Evolutionary conservation across 2,113 vertebrate genomes (phyloP).

Genomic region (Halcyon malimbica): DNA sequence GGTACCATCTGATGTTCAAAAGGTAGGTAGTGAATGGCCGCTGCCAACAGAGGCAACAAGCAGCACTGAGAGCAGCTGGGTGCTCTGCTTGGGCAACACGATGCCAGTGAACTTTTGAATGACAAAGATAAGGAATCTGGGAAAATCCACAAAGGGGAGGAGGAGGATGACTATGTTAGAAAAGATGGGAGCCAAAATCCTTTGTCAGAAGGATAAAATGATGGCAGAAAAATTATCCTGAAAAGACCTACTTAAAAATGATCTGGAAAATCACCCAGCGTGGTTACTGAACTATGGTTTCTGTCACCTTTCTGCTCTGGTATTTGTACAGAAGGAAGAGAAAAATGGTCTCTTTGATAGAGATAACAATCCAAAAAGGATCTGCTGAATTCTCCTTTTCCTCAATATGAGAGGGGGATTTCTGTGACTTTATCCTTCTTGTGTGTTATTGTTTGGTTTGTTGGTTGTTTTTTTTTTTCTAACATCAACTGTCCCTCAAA

Average conservation of each 20-base stretch:
- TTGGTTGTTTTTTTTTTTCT: background rate
- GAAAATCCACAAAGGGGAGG: constrained; percentile 43
- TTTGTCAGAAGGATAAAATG: constrained; percentile 61
- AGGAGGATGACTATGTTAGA: background rate
- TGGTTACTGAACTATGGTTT: background rate
- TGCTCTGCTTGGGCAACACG: background rate
- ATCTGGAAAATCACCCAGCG: constrained; percentile 52
- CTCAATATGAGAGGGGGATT: background rate
- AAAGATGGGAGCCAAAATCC: constrained; percentile 25
- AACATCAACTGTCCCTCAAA: background rate
- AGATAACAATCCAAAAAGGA: background rate
- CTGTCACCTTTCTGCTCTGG: constrained; percentile 21
- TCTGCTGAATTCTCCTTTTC: constrained; percentile 32
- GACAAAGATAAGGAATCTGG: constrained; percentile 33
- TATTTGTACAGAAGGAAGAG: constrained; percentile 36
- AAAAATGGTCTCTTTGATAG: constrained; percentile 25
- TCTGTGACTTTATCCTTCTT: constrained; percentile 30
- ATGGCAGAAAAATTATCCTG: constrained; percentile 67
- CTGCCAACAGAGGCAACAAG: background rate
- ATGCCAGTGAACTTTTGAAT: constrained; percentile 24
- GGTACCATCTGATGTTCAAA: constrained; percentile 97
- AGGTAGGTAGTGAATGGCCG: constrained; percentile 81
- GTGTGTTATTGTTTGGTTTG: background rate
- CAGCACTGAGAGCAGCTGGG: background rate
- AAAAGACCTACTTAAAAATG: constrained; percentile 67